Percentiles rank a stretch among this genome's conserved stretches.
Conservation (phyloP, 2,113 vertebrate species). For the Chloroceryle aenea region DNA sequence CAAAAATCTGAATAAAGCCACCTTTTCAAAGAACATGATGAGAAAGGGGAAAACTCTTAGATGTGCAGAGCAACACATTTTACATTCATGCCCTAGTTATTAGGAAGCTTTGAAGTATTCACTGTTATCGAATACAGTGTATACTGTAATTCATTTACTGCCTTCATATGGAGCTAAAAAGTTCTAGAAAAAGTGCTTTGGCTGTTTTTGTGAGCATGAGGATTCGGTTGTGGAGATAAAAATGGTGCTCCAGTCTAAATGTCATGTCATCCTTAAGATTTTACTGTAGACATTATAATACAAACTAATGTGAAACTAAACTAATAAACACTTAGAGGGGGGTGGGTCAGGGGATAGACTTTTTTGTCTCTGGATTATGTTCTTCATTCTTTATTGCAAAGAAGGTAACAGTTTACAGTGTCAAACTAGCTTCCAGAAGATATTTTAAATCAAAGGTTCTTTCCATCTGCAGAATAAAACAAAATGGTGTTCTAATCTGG, state of each 20-base stretch:
- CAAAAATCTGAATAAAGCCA: slow-evolving; percentile 70
- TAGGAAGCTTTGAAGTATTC: slow-evolving; percentile 67
- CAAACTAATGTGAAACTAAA: neutral
- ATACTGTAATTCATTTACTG: slow-evolving; percentile 58
- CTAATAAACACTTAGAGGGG: neutral
- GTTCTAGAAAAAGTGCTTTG: slow-evolving; percentile 23
- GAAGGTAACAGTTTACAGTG: neutral
- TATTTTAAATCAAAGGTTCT: neutral
- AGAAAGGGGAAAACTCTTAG: slow-evolving; percentile 67
- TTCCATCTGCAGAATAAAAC: neutral
- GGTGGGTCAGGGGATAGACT: neutral
- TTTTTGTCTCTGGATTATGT: neutral
- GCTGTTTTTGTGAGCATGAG: neutral
- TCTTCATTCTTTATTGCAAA: neutral
- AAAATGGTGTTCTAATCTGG: neutral
- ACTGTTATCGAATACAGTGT: slow-evolving; percentile 59
- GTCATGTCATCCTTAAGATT: neutral
- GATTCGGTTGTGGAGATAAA: neutral
- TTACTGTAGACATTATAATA: neutral
- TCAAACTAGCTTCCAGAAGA: neutral
- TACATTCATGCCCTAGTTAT: slow-evolving; percentile 72
- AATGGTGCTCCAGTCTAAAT: neutral
- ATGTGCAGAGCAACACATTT: slow-evolving; percentile 70
- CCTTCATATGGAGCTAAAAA: slow-evolving; percentile 55
- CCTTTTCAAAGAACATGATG: slow-evolving; percentile 71